Conservation (phyloP, 2,113 vertebrate species). For the Corydoras sp. region DNA sequence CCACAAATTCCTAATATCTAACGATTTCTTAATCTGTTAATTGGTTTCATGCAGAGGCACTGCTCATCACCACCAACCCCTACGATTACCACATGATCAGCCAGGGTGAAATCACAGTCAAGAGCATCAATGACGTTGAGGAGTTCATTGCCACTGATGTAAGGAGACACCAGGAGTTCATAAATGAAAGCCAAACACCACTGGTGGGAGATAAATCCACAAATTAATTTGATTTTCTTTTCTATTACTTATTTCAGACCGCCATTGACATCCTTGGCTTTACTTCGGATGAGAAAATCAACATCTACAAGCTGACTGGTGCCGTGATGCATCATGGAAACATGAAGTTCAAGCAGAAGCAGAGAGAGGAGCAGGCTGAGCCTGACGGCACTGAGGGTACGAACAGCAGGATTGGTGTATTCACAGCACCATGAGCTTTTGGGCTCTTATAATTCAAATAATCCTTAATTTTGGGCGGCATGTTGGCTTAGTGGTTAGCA, state of each 20-base stretch:
- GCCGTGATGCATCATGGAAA: constrained; percentile 45
- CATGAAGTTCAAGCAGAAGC: constrained; percentile 69
- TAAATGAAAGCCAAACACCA: too few relatives aligned
- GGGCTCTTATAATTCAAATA: too few relatives aligned
- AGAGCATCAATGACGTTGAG: constrained; percentile 83
- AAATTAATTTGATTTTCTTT: neutral
- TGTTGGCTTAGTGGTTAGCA: too few relatives aligned
- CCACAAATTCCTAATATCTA: neutral
- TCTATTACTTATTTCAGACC: constrained; percentile 42
- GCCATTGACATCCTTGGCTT: constrained; percentile 65
- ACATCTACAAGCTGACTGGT: constrained; percentile 63
- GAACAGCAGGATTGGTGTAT: too few relatives aligned
- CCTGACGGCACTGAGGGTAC: constrained; percentile 83
- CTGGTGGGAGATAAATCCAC: too few relatives aligned
- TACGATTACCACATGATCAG: constrained; percentile 78
- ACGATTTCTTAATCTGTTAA: constrained; percentile 22
- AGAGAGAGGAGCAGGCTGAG: constrained; percentile 83
- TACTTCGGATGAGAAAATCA: constrained; percentile 53
- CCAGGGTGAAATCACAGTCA: constrained; percentile 80
- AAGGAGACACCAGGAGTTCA: constrained; percentile 42
- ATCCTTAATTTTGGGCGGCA: too few relatives aligned
- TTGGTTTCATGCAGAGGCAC: constrained; percentile 47
- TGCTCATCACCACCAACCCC: constrained; percentile 83
- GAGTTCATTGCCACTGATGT: constrained; percentile 85
- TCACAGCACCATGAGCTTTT: too few relatives aligned